A percentile compares a stretch with the other conserved stretches of the same genome.
Evolutionary conservation across 2,888 invertebrate species (phyloP).

Genomic region (Calameuta filiformis): DNA sequence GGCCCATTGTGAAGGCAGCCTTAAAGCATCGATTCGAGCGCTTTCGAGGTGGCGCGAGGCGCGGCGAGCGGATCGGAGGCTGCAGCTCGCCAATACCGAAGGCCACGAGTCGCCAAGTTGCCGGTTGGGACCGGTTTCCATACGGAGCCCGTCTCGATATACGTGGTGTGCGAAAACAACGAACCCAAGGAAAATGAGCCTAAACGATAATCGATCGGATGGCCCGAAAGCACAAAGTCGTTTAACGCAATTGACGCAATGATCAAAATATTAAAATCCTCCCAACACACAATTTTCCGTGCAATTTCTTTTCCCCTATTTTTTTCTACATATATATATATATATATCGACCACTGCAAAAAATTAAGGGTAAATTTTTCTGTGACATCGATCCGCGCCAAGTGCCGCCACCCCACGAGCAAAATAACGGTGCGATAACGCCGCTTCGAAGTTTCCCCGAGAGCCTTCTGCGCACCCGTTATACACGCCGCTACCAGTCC

Average conservation of each 20-base stretch:
- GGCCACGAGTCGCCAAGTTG: not conserved
- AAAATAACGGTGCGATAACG: too few relatives aligned
- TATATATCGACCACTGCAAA: too few relatives aligned
- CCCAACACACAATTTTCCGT: too few relatives aligned
- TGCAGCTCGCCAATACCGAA: not conserved
- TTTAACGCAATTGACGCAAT: too few relatives aligned
- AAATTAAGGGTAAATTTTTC: too few relatives aligned
- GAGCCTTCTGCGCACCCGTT: not conserved
- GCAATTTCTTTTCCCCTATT: too few relatives aligned
- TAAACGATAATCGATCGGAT: too few relatives aligned
- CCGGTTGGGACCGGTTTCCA: conserved; percentile 38
- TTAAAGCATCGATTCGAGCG: conserved; percentile 32
- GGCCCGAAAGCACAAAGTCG: too few relatives aligned
- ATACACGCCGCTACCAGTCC: not conserved
- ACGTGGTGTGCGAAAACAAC: not conserved
- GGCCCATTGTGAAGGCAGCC: conserved; percentile 19
- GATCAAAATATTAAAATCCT: too few relatives aligned
- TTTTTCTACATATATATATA: too few relatives aligned
- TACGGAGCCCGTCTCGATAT: conserved; percentile 20
- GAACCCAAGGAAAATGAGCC: not conserved
- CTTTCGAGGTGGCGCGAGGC: conserved; percentile 22
- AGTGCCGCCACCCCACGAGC: too few relatives aligned
- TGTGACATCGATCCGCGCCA: too few relatives aligned
- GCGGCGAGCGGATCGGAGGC: conserved; percentile 44
- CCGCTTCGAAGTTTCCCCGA: not conserved